A percentile compares a stretch with the other conserved stretches of the same genome.
Evolutionary conservation across 2,888 invertebrate genomes (phyloP).

Genomic region (Ichneumoninae sp.): DNA sequence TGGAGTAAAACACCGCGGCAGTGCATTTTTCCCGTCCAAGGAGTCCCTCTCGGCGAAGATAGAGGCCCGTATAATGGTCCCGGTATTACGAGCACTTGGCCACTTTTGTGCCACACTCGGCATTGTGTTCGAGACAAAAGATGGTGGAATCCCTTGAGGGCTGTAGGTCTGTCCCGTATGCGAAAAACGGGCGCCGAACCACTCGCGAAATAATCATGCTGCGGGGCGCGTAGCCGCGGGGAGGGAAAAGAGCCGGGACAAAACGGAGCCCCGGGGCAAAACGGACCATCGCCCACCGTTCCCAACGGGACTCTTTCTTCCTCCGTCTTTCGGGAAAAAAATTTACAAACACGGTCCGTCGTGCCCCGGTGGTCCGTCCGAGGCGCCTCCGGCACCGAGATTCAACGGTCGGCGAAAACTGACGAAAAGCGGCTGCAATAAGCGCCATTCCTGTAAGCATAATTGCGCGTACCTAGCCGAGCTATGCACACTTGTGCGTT

Average conservation of each 20-base stretch:
- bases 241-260: slow-evolving; percentile 69
- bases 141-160: slow-evolving; percentile 79
- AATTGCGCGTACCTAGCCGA: slow-evolving; percentile 17
- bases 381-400: not conserved
- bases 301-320: no score
- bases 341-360: not conserved
- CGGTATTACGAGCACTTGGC: slow-evolving; percentile 82
- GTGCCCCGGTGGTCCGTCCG: not conserved
- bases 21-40: slow-evolving; percentile 1
- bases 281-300: no score
- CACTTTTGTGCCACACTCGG: slow-evolving; percentile 80
- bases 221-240: slow-evolving; percentile 4
- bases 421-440: not conserved
- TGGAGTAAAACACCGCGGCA: slow-evolving; percentile 1
- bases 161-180: slow-evolving; percentile 78
- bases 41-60: slow-evolving; percentile 53
- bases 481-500: slow-evolving; percentile 24
- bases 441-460: not conserved
- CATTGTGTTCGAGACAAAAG: slow-evolving; percentile 81
- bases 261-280: no score
- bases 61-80: slow-evolving; percentile 76
- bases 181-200: slow-evolving; percentile 59
- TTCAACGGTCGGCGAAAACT: not conserved
- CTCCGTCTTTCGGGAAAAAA: no score
- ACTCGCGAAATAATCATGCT: slow-evolving; percentile 73